These are phyloP conservation scores for Hypanus sabinus DNA, from an alignment of 2,113 vertebrate species.

Conservation along the genomic window DNA sequence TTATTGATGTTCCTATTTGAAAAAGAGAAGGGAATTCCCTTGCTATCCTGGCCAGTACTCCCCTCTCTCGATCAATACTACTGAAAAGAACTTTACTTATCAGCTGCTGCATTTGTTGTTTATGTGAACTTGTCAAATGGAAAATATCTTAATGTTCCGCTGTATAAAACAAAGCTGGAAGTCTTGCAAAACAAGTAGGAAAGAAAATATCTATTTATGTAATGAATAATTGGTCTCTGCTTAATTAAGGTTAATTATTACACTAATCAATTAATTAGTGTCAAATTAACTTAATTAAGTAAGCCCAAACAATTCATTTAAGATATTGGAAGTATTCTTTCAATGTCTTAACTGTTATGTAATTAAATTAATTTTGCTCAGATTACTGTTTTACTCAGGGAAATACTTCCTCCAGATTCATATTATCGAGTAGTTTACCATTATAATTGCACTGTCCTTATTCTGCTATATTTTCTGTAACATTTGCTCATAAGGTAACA, in stretches of 20 bases:
- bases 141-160: background rate
- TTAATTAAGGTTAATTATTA: background rate
- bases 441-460: background rate
- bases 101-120: no score
- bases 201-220: no score
- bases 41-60: background rate
- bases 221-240: no score
- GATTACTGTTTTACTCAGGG: background rate
- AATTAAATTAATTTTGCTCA: no score
- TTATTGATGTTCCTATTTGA: background rate
- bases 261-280: background rate
- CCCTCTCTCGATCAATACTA: background rate
- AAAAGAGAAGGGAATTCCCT: background rate
- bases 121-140: background rate
- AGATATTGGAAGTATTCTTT: no score
- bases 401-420: background rate
- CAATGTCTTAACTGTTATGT: no score
- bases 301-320: no score
- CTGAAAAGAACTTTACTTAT: background rate
- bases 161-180: background rate
- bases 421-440: background rate
- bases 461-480: background rate
- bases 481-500: background rate
- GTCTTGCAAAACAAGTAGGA: no score
- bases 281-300: background rate